Percentiles rank a stretch among this genome's conserved stretches.
These are phyloP conservation scores for Clistopyga incitator DNA, from an alignment of 2,888 invertebrate genomes.

Conservation along the genomic window DNA sequence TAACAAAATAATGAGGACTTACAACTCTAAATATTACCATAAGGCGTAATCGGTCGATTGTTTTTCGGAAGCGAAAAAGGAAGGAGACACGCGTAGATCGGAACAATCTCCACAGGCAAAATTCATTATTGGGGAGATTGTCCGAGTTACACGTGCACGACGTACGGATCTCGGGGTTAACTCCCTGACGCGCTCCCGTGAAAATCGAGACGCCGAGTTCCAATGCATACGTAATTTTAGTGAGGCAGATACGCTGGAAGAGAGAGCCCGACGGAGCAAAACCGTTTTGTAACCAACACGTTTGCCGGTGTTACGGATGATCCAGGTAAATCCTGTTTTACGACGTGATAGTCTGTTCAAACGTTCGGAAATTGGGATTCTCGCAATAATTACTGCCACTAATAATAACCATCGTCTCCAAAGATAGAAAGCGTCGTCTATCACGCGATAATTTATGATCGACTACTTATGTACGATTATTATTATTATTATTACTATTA, in stretches of 20 bases:
- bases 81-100: conserved; percentile 10
- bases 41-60: conserved; percentile 19
- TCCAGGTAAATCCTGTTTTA: conserved; percentile 3
- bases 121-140: conserved; percentile 33
- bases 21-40: background rate
- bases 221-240: conserved; percentile 54
- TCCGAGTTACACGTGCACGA: background rate
- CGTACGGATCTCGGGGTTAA: conserved; percentile 7
- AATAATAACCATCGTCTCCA: conserved; percentile 18
- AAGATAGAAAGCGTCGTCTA: conserved; percentile 16
- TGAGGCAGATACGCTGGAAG: conserved; percentile 4
- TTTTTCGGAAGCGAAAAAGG: conserved; percentile 22
- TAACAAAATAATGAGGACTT: no score
- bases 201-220: conserved; percentile 46
- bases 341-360: conserved; percentile 1
- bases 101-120: background rate
- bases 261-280: conserved; percentile 15
- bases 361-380: conserved; percentile 2
- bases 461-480: conserved; percentile 42
- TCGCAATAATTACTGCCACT: conserved; percentile 25
- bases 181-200: background rate
- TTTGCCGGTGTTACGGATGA: conserved; percentile 20
- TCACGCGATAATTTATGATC: conserved; percentile 29
- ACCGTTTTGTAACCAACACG: conserved; percentile 35
- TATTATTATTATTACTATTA: conserved; percentile 21